phyloP scores from a whole-genome alignment of 2,113 vertebrate species.

The Plotosus lineatus region DNA sequence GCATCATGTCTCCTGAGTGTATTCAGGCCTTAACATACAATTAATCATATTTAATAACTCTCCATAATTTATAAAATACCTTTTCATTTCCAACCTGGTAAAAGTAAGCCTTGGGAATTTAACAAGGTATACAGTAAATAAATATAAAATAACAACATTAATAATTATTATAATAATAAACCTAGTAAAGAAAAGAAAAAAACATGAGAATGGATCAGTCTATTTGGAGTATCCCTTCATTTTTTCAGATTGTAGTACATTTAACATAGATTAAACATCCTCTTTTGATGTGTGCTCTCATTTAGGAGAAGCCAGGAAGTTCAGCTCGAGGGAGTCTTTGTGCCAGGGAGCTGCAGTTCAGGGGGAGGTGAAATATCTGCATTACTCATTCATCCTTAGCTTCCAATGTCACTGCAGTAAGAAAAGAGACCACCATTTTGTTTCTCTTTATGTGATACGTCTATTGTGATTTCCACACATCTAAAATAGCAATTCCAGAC shows the following conservation, averaged over 20 bases:
- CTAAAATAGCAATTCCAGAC: constrained; percentile 31
- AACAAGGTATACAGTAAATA: constrained; percentile 62
- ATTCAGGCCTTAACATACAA: constrained; percentile 28
- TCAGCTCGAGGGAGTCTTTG: constrained; percentile 22
- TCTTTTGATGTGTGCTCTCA: constrained; percentile 41
- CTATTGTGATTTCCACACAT: constrained; percentile 7
- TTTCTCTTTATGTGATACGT: constrained; percentile 17
- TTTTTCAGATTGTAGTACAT: constrained; percentile 32
- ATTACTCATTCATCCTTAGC: not conserved
- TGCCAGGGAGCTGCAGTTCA: constrained; percentile 25
- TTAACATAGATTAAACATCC: constrained; percentile 40
- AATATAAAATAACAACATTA: constrained; percentile 45
- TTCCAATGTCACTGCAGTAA: constrained; percentile 9
- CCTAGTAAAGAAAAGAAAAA: constrained; percentile 50
- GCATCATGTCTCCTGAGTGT: constrained; percentile 8
- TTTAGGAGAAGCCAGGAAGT: constrained; percentile 39
- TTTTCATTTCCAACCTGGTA: constrained; percentile 20
- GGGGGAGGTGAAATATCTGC: constrained; percentile 27
- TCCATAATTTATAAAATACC: constrained; percentile 31
- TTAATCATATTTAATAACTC: not conserved
- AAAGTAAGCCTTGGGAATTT: constrained; percentile 58
- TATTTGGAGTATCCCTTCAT: constrained; percentile 48
- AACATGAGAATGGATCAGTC: constrained; percentile 55
- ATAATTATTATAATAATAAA: constrained; percentile 59
- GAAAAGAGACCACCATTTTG: constrained; percentile 9